These are phyloP conservation scores for Aphelinus atriplicis DNA, from an alignment of 1,140 invertebrate species.

Conservation along the genomic window DNA sequence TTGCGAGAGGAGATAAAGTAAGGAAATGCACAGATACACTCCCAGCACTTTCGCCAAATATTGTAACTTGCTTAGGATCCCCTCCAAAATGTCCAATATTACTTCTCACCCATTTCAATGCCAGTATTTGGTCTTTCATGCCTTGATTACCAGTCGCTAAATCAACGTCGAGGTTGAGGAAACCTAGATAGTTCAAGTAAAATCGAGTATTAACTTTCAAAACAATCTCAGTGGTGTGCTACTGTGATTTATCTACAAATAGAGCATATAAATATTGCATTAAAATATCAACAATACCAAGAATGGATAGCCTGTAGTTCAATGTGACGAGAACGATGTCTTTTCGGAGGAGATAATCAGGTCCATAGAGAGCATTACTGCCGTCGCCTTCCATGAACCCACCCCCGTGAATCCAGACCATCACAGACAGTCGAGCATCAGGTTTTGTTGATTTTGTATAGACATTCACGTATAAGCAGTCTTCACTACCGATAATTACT, in stretches of 20 bases:
- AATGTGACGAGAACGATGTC: constrained; percentile 71
- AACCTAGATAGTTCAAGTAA: constrained; percentile 41
- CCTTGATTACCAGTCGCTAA: constrained; percentile 50
- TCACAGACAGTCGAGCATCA: constrained; percentile 55
- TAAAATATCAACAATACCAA: constrained; percentile 59
- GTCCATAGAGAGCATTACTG: constrained; percentile 49
- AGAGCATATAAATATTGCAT: too few relatives aligned
- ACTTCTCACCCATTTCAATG: constrained; percentile 65
- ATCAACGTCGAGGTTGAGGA: constrained; percentile 46
- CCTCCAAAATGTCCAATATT: constrained; percentile 66
- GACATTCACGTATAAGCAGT: not conserved
- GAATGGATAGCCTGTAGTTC: constrained; percentile 72
- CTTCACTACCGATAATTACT: not conserved
- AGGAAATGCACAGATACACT: constrained; percentile 40
- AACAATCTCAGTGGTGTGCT: too few relatives aligned
- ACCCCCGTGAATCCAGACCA: constrained; percentile 68
- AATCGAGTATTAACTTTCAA: too few relatives aligned
- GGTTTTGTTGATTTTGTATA: not conserved
- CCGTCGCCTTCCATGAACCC: constrained; percentile 60
- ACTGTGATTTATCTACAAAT: too few relatives aligned
- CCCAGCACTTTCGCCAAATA: constrained; percentile 62
- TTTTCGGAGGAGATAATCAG: constrained; percentile 63
- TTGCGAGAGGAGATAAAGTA: not conserved
- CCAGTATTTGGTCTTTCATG: constrained; percentile 52
- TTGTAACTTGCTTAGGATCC: constrained; percentile 62